Conservation (phyloP, 2,113 vertebrate species). For the Machaerirhynchus nigripectus region DNA sequence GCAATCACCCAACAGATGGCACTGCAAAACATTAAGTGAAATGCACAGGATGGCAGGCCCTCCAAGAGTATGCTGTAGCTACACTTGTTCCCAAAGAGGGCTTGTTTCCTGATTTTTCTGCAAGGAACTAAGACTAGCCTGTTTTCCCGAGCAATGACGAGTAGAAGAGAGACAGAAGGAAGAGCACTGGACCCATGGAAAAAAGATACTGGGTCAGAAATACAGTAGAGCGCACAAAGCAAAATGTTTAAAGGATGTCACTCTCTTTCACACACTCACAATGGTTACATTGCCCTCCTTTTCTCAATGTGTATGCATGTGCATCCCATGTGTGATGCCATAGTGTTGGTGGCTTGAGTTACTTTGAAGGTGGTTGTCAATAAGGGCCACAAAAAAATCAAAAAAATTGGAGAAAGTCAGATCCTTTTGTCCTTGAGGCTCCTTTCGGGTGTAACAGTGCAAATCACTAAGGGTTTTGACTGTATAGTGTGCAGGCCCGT, state of each 20-base stretch:
- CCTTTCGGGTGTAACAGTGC: not conserved
- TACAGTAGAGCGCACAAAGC: not conserved
- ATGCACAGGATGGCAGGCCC: fast-evolving
- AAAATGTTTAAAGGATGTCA: not conserved
- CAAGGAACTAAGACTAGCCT: not conserved
- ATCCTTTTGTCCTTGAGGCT: not conserved
- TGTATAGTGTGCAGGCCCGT: fast-evolving
- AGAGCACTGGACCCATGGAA: not conserved
- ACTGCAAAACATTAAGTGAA: not conserved
- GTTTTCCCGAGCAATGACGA: not conserved
- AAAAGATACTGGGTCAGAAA: not conserved
- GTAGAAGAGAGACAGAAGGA: not conserved
- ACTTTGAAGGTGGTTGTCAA: not conserved
- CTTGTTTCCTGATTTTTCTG: not conserved
- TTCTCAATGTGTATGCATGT: too few species aligned
- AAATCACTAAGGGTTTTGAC: not conserved
- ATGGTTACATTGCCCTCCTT: not conserved
- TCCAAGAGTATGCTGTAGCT: not conserved
- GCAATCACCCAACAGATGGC: not conserved
- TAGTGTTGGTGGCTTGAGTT: not conserved
- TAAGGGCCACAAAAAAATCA: not conserved
- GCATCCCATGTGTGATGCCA: not conserved
- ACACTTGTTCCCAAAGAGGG: not conserved
- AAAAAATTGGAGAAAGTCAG: not conserved
- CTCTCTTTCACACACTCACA: fast-evolving